Evolutionary conservation across 1,140 invertebrate genomes (phyloP), one percentile per base, ranked within the genome.

Genomic region (Leptinotarsa undecemlineata): DNA sequence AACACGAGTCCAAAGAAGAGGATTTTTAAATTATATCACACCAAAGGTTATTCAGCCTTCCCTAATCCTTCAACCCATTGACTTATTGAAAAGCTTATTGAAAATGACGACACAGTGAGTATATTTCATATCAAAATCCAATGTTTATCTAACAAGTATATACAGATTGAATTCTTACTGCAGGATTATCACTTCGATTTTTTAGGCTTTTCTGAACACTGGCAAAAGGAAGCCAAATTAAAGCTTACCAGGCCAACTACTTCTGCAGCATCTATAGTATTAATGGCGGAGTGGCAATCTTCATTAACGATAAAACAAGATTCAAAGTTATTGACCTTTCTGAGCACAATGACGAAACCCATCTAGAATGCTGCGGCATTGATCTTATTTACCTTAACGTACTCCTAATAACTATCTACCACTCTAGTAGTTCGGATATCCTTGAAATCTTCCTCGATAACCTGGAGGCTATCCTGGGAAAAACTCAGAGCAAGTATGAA

Each of bases 111-210:
- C 19, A 21, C 19, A 63, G 14, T 63, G 62, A 1, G 15, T 63
- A 63, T 63, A 63, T 63, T 63, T 63, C 62, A 63, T 20, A 63
- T 63, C 21, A 0, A 63, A 8, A 63, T 23, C 13, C 62, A 63
- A 23, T 23, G 23, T 23, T 23, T 23, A 23, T 23, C 19, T 3
- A 63, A 63, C 62, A 63, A 68, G 48, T 68, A 4, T 48, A 3
- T 13, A 48, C 19, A 33, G 14, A 68, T 68, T 47, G 67, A 68
- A 47, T 15, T 33, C 0, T 68, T 68, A 23, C 23, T 68, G 67
- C 15, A 68, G 11, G 47, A 68, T 26, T n/a, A 47, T 68, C 47
- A 48, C 19, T 68, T 68, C 21, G 62, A 63, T 17, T 17, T 63
- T 3, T 63, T 63, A 23, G 21, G 23, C 21, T 63, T 14, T 19